Evolutionary conservation across 2,113 vertebrate species (phyloP).

Genomic region (Phocoena phocoena): DNA sequence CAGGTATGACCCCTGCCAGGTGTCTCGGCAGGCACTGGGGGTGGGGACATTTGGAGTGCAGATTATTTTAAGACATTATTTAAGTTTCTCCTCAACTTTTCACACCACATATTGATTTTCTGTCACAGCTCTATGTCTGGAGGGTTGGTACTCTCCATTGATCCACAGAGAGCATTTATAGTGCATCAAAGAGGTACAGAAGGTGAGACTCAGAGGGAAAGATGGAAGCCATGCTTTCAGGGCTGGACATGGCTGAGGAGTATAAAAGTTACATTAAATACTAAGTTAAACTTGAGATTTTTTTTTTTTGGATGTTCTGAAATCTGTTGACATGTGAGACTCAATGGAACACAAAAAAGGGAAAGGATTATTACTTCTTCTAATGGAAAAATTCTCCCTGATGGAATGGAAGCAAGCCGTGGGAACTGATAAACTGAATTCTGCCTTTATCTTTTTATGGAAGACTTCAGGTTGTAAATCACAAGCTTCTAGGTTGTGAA

Average conservation of each 20-base stretch:
- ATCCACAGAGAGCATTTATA: constrained; percentile 57
- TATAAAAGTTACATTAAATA: constrained; percentile 27
- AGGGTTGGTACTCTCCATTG: neutral
- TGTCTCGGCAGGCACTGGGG: fast-evolving
- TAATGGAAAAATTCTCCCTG: neutral
- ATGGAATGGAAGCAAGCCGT: neutral
- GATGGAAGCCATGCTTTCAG: neutral
- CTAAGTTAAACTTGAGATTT: neutral
- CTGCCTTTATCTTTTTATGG: neutral
- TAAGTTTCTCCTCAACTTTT: constrained; percentile 65
- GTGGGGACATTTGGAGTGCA: neutral
- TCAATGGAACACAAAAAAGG: neutral
- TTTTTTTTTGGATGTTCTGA: neutral
- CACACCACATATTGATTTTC: constrained; percentile 58
- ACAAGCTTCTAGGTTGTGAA: neutral
- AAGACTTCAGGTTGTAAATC: neutral
- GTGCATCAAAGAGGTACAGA: constrained; percentile 43
- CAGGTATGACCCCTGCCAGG: neutral
- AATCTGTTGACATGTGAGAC: constrained; percentile 44
- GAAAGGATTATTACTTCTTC: neutral
- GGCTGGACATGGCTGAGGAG: neutral
- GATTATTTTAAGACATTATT: constrained; percentile 56
- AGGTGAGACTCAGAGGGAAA: neutral
- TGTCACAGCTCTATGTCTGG: constrained; percentile 31
- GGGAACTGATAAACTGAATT: neutral